Conservation (phyloP, 1,140 invertebrate species). For the Oryzaephilus surinamensis region DNA sequence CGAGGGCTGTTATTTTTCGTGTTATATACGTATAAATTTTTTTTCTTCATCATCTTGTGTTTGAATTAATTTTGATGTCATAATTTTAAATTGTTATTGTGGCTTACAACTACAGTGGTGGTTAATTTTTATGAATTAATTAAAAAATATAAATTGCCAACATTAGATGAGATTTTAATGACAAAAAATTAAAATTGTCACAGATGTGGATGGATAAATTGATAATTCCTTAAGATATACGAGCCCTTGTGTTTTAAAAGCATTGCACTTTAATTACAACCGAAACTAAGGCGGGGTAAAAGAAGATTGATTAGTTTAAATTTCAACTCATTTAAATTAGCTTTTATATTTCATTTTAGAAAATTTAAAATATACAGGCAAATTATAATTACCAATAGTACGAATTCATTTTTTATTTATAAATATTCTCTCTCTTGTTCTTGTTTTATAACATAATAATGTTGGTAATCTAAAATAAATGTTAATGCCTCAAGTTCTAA, state of each 20-base stretch:
- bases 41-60: neutral
- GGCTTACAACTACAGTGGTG: conserved; percentile 13
- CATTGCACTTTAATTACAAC: conserved; percentile 29
- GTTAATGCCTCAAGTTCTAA: too few relatives aligned
- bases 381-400: too few relatives aligned
- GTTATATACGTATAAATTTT: neutral
- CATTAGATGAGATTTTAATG: conserved; percentile 29
- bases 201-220: conserved; percentile 32
- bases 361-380: too few relatives aligned
- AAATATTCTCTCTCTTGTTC: too few relatives aligned
- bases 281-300: conserved; percentile 24
- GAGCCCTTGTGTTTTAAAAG: conserved; percentile 25
- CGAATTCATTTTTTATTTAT: too few relatives aligned
- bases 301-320: conserved; percentile 31
- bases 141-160: conserved; percentile 29
- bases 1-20: too few relatives aligned
- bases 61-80: neutral
- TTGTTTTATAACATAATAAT: too few relatives aligned
- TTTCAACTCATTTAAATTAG: too few relatives aligned
- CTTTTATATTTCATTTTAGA: too few relatives aligned
- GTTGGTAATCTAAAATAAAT: too few relatives aligned
- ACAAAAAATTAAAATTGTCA: conserved; percentile 33
- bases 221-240: conserved; percentile 30
- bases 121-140: conserved; percentile 32
- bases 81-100: neutral